Evolutionary conservation across 2,888 invertebrate genomes (phyloP).

Genomic region (Eristalinus sepulchralis): DNA sequence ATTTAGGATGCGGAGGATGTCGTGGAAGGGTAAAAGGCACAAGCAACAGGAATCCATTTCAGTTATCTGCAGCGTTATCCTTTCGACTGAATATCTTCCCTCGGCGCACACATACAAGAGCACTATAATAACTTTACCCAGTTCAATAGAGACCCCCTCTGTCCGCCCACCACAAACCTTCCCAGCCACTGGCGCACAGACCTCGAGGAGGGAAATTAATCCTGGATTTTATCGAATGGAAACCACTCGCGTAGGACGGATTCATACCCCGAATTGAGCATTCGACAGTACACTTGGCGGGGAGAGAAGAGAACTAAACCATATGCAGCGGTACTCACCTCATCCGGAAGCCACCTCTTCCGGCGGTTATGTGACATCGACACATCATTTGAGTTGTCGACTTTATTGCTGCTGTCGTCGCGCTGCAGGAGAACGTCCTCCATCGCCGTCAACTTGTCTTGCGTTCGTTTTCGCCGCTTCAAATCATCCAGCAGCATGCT

Average conservation of each 20-base stretch:
- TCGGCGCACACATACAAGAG: neutral
- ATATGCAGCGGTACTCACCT: conserved; percentile 78
- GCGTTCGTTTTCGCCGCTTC: conserved; percentile 73
- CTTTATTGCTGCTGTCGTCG: conserved; percentile 72
- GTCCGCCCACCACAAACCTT: neutral
- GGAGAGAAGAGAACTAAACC: conserved; percentile 6
- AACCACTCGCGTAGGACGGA: conserved; percentile 1
- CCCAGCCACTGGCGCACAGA: conserved; percentile 23
- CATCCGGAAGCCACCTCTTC: conserved; percentile 87
- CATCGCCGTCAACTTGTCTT: conserved; percentile 17
- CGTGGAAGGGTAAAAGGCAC: conserved; percentile 16
- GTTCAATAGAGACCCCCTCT: neutral
- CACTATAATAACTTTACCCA: conserved; percentile 42
- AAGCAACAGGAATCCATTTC: conserved; percentile 57
- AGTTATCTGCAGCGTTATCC: conserved; percentile 35
- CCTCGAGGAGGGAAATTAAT: conserved; percentile 55
- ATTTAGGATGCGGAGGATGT: neutral
- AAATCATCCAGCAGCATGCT: conserved; percentile 75
- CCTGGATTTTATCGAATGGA: conserved; percentile 51
- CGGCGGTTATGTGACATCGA: conserved; percentile 74
- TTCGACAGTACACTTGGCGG: neutral
- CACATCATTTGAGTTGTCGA: conserved; percentile 77
- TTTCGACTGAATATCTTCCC: conserved; percentile 8
- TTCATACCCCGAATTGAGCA: neutral
- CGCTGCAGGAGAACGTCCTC: conserved; percentile 39